Evolutionary conservation across 2,797 vertebrate species (phyloP).

Genomic region (Phoeniculus purpureus): DNA sequence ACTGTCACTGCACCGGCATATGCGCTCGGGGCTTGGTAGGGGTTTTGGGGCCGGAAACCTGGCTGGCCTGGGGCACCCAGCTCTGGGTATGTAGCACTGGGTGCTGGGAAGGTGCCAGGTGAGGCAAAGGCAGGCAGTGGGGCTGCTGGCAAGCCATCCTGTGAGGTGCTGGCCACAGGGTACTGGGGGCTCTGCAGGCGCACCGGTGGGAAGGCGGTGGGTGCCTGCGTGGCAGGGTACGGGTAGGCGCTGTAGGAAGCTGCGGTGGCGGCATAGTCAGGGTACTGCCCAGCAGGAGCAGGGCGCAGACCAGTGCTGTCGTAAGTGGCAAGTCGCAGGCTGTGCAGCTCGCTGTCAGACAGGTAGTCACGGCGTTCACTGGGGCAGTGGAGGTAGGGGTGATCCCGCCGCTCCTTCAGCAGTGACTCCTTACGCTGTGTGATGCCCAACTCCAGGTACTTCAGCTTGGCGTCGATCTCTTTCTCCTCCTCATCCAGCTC

Average conservation of each 20-base stretch:
- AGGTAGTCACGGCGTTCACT: constrained; percentile 94
- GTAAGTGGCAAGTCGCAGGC: constrained; percentile 87
- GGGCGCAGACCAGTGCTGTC: constrained; percentile 82
- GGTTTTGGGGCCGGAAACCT: constrained; percentile 85
- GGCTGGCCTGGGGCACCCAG: constrained; percentile 84
- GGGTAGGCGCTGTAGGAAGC: constrained; percentile 85
- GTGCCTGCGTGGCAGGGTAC: constrained; percentile 81
- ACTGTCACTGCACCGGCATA: constrained; percentile 81
- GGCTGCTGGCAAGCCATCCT: constrained; percentile 86
- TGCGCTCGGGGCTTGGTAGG: constrained; percentile 84
- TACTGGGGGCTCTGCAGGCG: constrained; percentile 76
- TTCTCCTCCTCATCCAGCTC: constrained; percentile 99
- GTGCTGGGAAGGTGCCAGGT: constrained; percentile 84
- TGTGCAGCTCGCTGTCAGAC: constrained; percentile 97
- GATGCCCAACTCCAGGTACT: constrained; percentile 96
- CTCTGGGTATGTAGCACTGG: constrained; percentile 87
- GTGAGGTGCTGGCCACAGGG: constrained; percentile 79
- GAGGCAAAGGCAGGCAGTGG: constrained; percentile 87
- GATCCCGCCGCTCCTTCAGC: constrained; percentile 91
- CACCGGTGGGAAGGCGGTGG: constrained; percentile 84
- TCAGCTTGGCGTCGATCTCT: constrained; percentile 97
- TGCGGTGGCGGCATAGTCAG: constrained; percentile 83
- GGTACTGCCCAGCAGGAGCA: constrained; percentile 85
- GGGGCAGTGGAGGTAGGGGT: constrained; percentile 89
- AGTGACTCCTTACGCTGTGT: constrained; percentile 95